Evolutionary conservation across 2,113 vertebrate genomes (phyloP).

Genomic region (Gymnorhina tibicen): DNA sequence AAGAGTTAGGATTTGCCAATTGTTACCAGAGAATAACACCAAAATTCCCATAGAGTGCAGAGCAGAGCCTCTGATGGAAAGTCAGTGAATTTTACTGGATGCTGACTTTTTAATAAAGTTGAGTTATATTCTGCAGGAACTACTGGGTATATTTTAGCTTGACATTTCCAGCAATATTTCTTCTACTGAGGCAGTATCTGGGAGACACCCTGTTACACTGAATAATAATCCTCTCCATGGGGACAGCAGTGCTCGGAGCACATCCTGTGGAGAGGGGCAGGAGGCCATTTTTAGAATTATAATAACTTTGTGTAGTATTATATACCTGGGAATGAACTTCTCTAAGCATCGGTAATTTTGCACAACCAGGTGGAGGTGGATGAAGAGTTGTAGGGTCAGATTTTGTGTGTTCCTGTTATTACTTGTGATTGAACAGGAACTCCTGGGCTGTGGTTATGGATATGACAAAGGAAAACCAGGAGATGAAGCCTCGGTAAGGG

Average conservation of each 20-base stretch:
- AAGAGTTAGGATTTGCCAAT: neutral
- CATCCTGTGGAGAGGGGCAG: neutral
- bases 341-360: neutral
- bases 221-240: neutral
- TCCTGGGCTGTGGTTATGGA: neutral
- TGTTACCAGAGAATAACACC: neutral
- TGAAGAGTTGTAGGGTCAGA: neutral
- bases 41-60: neutral
- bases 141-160: neutral
- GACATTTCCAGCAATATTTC: neutral
- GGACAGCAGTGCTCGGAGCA: neutral
- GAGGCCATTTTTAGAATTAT: neutral
- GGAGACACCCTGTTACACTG: neutral
- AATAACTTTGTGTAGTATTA: neutral
- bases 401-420: neutral
- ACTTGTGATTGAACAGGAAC: neutral
- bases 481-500: neutral
- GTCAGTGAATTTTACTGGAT: neutral
- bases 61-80: neutral
- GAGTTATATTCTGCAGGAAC: neutral
- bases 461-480: neutral
- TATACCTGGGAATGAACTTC: neutral
- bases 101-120: neutral
- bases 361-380: neutral
- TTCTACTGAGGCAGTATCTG: neutral